Evolutionary conservation across 2,113 vertebrate genomes (phyloP), one percentile per base, ranked within the genome.

Genomic region (Tichodroma muraria): DNA sequence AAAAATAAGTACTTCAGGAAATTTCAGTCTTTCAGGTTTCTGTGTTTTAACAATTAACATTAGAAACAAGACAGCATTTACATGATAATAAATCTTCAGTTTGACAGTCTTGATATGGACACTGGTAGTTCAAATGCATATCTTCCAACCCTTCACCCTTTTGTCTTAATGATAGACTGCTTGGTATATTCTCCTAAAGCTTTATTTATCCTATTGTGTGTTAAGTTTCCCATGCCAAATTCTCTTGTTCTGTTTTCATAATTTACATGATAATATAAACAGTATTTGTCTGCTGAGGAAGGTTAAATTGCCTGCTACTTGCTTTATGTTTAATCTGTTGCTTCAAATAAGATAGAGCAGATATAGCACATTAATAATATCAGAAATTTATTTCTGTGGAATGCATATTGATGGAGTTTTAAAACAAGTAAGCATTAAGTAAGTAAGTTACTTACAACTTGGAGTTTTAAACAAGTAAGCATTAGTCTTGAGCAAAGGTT

Each of bases 251-350:
- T 94, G 31, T 95, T 95, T 95, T 91, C 69, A 90, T 95, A 93
- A 95, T 90, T 73, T 71, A 75, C 56, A 13, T 49, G 56, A 80
- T 93, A 91, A 94, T 91, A 96, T 88, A 96, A 96, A 91, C 47
- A 87, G 38, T 73, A 69, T 86, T 93, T 89, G 53, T 93, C 77
- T 90, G 50, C 60, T 38, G 53, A 82, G 64, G 68, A 96, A 87
- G 54, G 92, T 85, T 87, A 94, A 80, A 83, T 84, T 87, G 59
- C 30, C 45, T 93, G 88, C 50, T 45, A 59, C 47, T 95, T 90
- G 64, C 64, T 88, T 80, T 89, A 25, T 40, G 42, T 86, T 73
- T 85, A 77, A 92, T 81, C 80, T 92, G 37, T 87, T 81, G 25
- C 63, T 93, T 89, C 57, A 66, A 73, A 69, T 28, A 14, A 83